Evolutionary conservation across 2,113 vertebrate genomes (phyloP), one percentile per base, ranked within the genome.

Genomic region (Pelodiscus sinensis): DNA sequence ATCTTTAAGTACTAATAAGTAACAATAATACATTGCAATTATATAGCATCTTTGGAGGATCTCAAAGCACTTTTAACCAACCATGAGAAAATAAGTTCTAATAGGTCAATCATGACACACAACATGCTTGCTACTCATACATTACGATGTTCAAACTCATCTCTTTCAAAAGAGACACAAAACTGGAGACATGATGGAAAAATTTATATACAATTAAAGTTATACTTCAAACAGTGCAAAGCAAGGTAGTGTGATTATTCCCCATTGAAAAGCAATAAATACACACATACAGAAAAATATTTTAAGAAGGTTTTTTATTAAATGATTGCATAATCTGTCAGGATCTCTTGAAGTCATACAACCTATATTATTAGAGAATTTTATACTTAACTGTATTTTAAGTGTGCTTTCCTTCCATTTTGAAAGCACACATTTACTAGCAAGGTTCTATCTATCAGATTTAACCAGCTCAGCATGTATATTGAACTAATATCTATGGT

Each of bases 261-360:
- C 92, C 80, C 58, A 87, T 25, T 35, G 77, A 94, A 94, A 94
- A 81, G 86, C 2, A 1, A 96, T 89, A 94, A 94, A 93, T 54
- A 90, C 84, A 84, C 52, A 58, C n/a, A 38, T 58, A 73, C 84
- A 90, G 85, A 75, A 60, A 92, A 92, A 92, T 73, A 52, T 38
- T 93, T 92, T 86, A 91, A 93, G 87, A 51, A 44, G 44, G 44
- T 44, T 95, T 71, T 96, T 93, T 90, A 93, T 94, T 94, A 90
- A 92, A 81, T 75, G 1, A 86, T 25, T 68, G 44, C 31, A 79
- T 29, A 89, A 82, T 51, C 65, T 89, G 56, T 19, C 86, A 91
- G 29, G 25, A 25, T 84, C 73, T 94, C 94, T 77, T 89, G 81
- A n/a, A 92, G 11, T 11, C 22, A 75, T 24, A 44, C 71, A 75